A percentile compares a stretch with the other conserved stretches of the same genome.
Conservation (phyloP, 2,113 vertebrate genomes). For the Junco hyemalis region DNA sequence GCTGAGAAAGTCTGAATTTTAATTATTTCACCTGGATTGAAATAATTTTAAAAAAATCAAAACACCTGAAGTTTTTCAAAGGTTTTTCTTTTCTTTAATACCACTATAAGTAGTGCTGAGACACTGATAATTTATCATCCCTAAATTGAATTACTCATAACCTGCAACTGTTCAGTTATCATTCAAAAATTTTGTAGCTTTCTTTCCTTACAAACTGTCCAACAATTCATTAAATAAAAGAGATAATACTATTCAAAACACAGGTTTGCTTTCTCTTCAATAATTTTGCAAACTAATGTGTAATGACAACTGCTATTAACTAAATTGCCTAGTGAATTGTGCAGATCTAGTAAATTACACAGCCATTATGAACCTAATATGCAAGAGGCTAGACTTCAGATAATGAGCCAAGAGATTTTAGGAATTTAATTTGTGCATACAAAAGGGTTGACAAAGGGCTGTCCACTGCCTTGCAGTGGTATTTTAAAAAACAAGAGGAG, state of each 20-base stretch:
- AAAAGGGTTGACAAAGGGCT: constrained; percentile 18
- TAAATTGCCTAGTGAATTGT: constrained; percentile 21
- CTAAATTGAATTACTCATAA: not conserved
- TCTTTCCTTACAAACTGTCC: not conserved
- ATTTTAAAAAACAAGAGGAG: constrained; percentile 10
- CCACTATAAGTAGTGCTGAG: not conserved
- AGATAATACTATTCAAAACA: not conserved
- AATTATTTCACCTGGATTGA: not conserved
- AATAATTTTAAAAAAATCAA: not conserved
- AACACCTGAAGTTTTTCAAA: not conserved
- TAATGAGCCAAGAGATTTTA: constrained; percentile 54
- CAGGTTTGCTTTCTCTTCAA: constrained; percentile 7
- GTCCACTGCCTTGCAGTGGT: not conserved
- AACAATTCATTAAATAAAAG: not conserved
- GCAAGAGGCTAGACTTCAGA: constrained; percentile 38
- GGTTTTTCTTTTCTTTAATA: not conserved
- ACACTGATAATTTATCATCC: not conserved
- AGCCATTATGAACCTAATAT: constrained; percentile 41
- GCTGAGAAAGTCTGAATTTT: not conserved
- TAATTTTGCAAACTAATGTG: constrained; percentile 8
- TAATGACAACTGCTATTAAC: constrained; percentile 23
- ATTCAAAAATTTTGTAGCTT: not conserved
- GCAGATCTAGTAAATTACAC: constrained; percentile 53
- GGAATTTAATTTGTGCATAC: constrained; percentile 45
- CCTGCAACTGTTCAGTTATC: not conserved